phyloP scores from a whole-genome alignment of 2,797 vertebrate genomes.

The Phoeniculus purpureus region DNA sequence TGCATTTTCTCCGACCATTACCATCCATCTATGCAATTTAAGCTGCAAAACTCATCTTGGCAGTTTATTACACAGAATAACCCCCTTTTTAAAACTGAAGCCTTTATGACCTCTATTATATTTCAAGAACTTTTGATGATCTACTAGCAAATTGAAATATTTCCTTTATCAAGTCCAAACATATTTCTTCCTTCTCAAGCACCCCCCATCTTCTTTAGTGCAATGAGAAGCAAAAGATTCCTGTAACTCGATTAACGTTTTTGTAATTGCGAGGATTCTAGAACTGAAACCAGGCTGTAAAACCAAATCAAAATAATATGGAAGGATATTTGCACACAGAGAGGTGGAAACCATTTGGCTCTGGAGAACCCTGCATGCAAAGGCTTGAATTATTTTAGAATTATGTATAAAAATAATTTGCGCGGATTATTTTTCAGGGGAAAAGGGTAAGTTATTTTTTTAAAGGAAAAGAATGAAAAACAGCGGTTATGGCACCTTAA shows the following conservation, averaged over 20 bases:
- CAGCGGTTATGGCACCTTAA: not conserved
- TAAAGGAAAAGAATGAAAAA: not conserved
- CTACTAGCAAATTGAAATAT: slow-evolving; percentile 64
- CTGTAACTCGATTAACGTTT: slow-evolving; percentile 5
- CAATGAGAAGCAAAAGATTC: slow-evolving; percentile 19
- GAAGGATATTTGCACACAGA: not conserved
- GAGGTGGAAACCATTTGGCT: not conserved
- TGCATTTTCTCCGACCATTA: slow-evolving; percentile 64
- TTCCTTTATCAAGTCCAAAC: slow-evolving; percentile 49
- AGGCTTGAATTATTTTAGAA: not conserved
- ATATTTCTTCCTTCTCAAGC: slow-evolving; percentile 24
- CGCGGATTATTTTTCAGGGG: not conserved
- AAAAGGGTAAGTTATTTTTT: too few species aligned
- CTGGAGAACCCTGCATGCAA: not conserved
- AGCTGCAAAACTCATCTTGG: slow-evolving; percentile 75
- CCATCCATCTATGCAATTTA: slow-evolving; percentile 73
- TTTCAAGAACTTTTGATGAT: slow-evolving; percentile 51
- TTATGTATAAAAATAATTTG: not conserved
- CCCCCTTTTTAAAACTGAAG: slow-evolving; percentile 57
- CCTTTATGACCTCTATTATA: slow-evolving; percentile 41
- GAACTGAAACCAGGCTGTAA: slow-evolving; percentile 1
- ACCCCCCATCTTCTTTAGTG: not conserved
- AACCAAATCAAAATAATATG: not conserved
- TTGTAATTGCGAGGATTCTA: slow-evolving; percentile 21
- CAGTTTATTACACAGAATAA: slow-evolving; percentile 67